These are phyloP conservation scores for Melanargia galathea DNA, from an alignment of 2,888 invertebrate genomes.

Conservation along the genomic window DNA sequence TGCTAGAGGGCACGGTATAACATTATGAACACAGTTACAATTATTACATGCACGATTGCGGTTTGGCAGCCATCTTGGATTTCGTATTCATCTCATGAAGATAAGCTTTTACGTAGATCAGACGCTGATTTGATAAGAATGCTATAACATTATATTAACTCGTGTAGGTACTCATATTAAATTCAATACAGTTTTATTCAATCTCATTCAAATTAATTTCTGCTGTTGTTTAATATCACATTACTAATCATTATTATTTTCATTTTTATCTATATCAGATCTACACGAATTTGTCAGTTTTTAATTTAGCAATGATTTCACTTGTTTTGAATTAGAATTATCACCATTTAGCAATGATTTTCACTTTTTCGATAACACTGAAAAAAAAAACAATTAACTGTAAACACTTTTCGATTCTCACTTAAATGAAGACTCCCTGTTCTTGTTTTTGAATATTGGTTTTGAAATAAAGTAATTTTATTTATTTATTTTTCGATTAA, in stretches of 20 bases:
- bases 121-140: conserved; percentile 7
- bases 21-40: conserved; percentile 3
- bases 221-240: neutral
- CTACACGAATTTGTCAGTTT: too few relatives aligned
- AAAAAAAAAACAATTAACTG: neutral
- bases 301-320: too few relatives aligned
- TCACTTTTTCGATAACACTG: neutral
- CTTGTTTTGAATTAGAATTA: too few relatives aligned
- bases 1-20: neutral
- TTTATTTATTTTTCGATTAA: too few relatives aligned
- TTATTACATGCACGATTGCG: conserved; percentile 9
- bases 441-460: too few relatives aligned
- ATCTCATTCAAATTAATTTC: neutral
- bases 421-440: too few relatives aligned
- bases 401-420: too few relatives aligned
- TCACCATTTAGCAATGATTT: neutral
- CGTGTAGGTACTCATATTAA: neutral
- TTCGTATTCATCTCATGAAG: conserved; percentile 6
- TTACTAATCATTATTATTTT: neutral
- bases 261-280: neutral
- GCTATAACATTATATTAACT: neutral
- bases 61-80: conserved; percentile 12
- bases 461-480: too few relatives aligned
- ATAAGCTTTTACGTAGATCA: conserved; percentile 6
- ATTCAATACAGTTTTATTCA: neutral